phyloP scores from a whole-genome alignment of 2,888 invertebrate genomes.

The Griposia aprilina region DNA sequence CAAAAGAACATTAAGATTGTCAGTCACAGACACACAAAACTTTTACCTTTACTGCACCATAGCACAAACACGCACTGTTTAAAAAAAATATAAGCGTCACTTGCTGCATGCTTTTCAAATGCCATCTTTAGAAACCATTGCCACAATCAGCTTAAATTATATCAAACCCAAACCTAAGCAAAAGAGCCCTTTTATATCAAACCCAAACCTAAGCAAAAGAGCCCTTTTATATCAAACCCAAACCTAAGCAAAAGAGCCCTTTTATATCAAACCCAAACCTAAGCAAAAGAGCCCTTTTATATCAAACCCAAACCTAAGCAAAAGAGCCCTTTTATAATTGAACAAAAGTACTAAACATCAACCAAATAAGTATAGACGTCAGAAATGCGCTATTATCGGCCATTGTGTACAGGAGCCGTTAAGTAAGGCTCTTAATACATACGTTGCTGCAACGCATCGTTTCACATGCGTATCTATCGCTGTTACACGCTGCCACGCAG shows the following conservation, averaged over 20 bases:
- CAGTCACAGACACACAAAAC: background rate
- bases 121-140: conserved; percentile 11
- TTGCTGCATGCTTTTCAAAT: conserved; percentile 34
- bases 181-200: background rate
- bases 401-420: conserved; percentile 47
- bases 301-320: background rate
- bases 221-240: no score
- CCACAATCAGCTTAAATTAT: background rate
- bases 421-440: conserved; percentile 8
- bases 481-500: conserved; percentile 93
- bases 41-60: conserved; percentile 28
- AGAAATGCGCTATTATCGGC: conserved; percentile 43
- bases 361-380: conserved; percentile 33
- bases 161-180: background rate
- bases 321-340: conserved; percentile 1
- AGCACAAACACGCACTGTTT: conserved; percentile 38
- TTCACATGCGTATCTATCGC: conserved; percentile 92
- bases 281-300: conserved; percentile 1
- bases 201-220: background rate
- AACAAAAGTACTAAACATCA: background rate
- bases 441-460: conserved; percentile 93
- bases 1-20: background rate
- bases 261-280: no score
- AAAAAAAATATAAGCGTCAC: background rate
- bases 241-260: background rate